A percentile compares a stretch with the other conserved stretches of the same genome.
Evolutionary conservation across 2,797 vertebrate species (phyloP).

Genomic region (Prionace glauca): DNA sequence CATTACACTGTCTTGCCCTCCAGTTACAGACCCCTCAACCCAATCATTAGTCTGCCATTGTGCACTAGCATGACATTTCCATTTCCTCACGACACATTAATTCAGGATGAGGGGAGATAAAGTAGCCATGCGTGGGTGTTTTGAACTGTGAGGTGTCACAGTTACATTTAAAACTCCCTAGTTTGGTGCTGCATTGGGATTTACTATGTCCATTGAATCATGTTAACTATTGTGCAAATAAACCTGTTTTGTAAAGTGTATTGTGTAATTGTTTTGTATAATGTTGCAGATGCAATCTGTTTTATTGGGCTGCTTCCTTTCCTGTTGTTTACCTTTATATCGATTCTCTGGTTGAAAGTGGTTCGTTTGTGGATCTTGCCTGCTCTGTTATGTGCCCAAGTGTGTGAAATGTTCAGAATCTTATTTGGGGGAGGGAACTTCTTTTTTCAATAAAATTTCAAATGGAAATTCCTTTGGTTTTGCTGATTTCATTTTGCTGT

Average conservation of each 20-base stretch:
- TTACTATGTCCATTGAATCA: conserved; percentile 29
- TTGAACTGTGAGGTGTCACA: background rate
- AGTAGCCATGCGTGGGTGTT: background rate
- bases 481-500: conserved; percentile 17
- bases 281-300: conserved; percentile 29
- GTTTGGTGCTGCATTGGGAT: conserved; percentile 5
- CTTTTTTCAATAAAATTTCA: conserved; percentile 32
- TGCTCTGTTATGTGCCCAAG: conserved; percentile 12
- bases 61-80: background rate
- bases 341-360: conserved; percentile 14
- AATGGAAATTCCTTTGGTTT: background rate
- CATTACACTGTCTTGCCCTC: background rate
- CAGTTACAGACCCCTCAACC: background rate
- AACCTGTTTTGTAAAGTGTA: conserved; percentile 32
- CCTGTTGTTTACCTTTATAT: background rate
- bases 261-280: conserved; percentile 37
- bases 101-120: background rate
- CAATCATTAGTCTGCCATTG: background rate
- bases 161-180: background rate
- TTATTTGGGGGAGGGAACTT: conserved; percentile 6
- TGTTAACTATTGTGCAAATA: conserved; percentile 33
- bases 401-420: conserved; percentile 34
- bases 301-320: conserved; percentile 29
- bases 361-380: background rate
- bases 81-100: background rate